Conservation (phyloP, 2,888 invertebrate species). For the Aricia artaxerxes region DNA sequence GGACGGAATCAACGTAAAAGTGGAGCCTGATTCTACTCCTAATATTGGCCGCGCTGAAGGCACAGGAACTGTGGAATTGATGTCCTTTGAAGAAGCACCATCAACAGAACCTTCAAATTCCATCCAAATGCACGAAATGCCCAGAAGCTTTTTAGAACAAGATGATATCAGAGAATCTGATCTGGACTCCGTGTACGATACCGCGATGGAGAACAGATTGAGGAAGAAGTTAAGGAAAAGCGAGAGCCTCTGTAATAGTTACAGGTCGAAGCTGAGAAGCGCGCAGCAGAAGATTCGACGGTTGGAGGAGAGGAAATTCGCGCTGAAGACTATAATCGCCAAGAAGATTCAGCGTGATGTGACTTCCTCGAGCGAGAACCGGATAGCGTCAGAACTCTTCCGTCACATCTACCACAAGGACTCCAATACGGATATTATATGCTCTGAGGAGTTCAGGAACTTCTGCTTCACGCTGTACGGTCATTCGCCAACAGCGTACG, state of each 20-base stretch:
- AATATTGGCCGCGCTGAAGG: neutral
- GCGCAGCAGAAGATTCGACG: constrained; percentile 21
- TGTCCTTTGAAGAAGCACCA: neutral
- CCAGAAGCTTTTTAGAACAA: neutral
- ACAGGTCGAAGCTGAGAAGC: constrained; percentile 9
- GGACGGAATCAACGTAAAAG: neutral
- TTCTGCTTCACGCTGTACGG: constrained; percentile 29
- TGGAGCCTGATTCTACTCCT: neutral
- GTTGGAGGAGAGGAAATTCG: constrained; percentile 24
- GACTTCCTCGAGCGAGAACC: neutral
- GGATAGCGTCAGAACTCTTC: constrained; percentile 8
- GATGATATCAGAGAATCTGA: constrained; percentile 31
- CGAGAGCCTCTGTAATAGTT: neutral
- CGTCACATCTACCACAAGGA: constrained; percentile 1
- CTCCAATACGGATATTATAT: neutral
- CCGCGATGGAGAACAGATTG: constrained; percentile 14
- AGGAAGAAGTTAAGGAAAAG: constrained; percentile 23
- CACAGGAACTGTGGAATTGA: neutral
- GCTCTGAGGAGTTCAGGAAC: constrained; percentile 21
- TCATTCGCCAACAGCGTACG: constrained; percentile 28
- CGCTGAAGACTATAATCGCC: constrained; percentile 19
- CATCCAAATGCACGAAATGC: neutral
- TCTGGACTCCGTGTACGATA: constrained; percentile 31
- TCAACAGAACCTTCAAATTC: constrained; percentile 20
- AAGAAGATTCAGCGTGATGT: constrained; percentile 18